Percentiles rank a stretch among this genome's conserved stretches.
Conservation (phyloP, 2,113 vertebrate genomes). For the Capreolus pygargus region DNA sequence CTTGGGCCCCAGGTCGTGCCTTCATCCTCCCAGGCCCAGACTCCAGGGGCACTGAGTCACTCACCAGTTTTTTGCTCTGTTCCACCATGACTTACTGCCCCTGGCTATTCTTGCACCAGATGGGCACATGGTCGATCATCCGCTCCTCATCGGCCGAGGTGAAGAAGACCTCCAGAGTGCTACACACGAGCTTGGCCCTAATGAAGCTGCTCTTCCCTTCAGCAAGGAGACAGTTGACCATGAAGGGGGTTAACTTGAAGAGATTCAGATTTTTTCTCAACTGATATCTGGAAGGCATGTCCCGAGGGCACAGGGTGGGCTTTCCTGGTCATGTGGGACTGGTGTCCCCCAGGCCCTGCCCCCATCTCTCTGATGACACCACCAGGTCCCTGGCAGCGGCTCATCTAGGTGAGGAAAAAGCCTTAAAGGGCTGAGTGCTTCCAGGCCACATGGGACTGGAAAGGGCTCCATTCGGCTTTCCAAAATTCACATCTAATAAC, state of each 20-base stretch:
- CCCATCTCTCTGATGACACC: not conserved
- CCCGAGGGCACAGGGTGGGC: not conserved
- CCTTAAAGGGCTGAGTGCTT: not conserved
- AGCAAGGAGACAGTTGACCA: slow-evolving; percentile 83
- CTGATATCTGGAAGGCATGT: slow-evolving; percentile 81
- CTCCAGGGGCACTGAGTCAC: not conserved
- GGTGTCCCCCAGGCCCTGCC: not conserved
- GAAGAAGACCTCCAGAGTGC: slow-evolving; percentile 87
- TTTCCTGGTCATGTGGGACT: not conserved
- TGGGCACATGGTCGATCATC: slow-evolving; percentile 81
- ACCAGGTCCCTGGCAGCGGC: not conserved
- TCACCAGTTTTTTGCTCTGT: slow-evolving; percentile 73
- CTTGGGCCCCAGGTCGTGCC: not conserved
- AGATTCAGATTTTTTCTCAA: slow-evolving; percentile 82
- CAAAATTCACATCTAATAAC: not conserved
- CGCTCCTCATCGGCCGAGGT: slow-evolving; percentile 84
- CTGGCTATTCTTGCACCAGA: slow-evolving; percentile 61
- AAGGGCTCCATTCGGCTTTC: not conserved
- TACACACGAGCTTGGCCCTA: slow-evolving; percentile 86
- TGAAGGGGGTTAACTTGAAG: slow-evolving; percentile 82
- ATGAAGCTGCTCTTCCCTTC: slow-evolving; percentile 80
- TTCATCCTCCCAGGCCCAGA: not conserved
- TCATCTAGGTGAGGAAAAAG: not conserved
- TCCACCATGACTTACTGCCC: not conserved
- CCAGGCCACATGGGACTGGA: not conserved